Conservation (phyloP, 2,888 invertebrate genomes). For the Thera obeliscata region DNA sequence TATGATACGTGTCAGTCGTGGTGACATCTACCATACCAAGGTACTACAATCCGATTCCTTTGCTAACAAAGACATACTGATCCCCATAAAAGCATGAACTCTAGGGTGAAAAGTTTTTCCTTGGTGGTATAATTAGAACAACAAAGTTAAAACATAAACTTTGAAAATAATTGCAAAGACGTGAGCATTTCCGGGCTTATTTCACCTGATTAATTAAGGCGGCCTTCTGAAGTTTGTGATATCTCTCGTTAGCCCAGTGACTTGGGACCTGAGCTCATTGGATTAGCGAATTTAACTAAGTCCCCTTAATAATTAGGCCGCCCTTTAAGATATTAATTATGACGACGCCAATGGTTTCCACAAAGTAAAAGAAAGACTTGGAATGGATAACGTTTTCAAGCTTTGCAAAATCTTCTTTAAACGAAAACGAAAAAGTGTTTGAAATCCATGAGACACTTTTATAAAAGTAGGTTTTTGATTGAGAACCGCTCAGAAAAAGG, state of each 20-base stretch:
- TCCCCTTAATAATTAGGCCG: constrained; percentile 43
- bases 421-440: too few species aligned
- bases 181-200: constrained; percentile 31
- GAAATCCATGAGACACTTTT: background rate
- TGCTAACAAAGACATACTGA: background rate
- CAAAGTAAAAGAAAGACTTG: background rate
- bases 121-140: constrained; percentile 4
- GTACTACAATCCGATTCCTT: background rate
- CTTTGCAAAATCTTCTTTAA: too few species aligned
- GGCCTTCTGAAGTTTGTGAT: constrained; percentile 46
- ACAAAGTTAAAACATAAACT: constrained; percentile 16
- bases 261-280: constrained; percentile 43
- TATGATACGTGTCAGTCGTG: background rate
- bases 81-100: constrained; percentile 4
- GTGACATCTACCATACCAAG: background rate
- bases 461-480: background rate
- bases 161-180: constrained; percentile 22
- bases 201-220: constrained; percentile 60
- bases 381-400: background rate
- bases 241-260: constrained; percentile 40
- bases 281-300: constrained; percentile 49
- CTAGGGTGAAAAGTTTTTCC: background rate
- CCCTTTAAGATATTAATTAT: constrained; percentile 42
- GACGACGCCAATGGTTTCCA: constrained; percentile 29
- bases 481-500: background rate